Evolutionary conservation across 2,797 vertebrate genomes (phyloP).

Genomic region (Craterocephalus amniculus): DNA sequence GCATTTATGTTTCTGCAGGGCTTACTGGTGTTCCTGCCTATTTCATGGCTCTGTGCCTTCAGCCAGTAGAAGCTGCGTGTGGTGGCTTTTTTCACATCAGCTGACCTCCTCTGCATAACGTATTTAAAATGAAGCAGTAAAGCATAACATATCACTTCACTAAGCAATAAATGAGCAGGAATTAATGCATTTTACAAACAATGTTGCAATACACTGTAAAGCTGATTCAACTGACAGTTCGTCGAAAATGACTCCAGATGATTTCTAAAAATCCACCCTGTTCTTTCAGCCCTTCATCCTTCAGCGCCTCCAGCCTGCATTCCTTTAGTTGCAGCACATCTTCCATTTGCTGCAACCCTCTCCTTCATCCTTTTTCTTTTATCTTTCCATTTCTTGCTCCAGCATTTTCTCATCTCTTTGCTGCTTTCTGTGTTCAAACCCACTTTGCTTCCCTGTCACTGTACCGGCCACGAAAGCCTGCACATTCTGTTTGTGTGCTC

Average conservation of each 20-base stretch:
- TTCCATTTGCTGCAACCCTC: constrained; percentile 14
- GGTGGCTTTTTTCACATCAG: not conserved
- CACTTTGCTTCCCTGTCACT: constrained; percentile 34
- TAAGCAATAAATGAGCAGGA: constrained; percentile 6
- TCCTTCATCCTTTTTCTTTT: constrained; percentile 22
- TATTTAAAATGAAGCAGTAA: constrained; percentile 21
- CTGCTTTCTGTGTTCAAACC: constrained; percentile 10
- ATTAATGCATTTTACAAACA: not conserved
- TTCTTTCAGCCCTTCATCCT: constrained; percentile 20
- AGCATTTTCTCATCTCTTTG: constrained; percentile 36
- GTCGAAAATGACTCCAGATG: constrained; percentile 21
- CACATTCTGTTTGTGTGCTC: constrained; percentile 48
- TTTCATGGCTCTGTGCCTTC: constrained; percentile 43
- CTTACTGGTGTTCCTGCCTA: constrained; percentile 37
- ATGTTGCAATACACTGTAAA: not conserved
- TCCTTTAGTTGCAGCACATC: not conserved
- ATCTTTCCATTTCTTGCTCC: not conserved
- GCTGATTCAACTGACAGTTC: not conserved
- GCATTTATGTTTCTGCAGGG: constrained; percentile 36
- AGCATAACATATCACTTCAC: not conserved
- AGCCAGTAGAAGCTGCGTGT: constrained; percentile 14
- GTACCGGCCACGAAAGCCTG: constrained; percentile 22
- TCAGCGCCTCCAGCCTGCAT: constrained; percentile 16
- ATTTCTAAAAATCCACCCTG: constrained; percentile 9
- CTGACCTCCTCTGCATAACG: constrained; percentile 35